Evolutionary conservation across 2,888 invertebrate genomes (phyloP).

Genomic region (Vannuccia rotundouncinata): DNA sequence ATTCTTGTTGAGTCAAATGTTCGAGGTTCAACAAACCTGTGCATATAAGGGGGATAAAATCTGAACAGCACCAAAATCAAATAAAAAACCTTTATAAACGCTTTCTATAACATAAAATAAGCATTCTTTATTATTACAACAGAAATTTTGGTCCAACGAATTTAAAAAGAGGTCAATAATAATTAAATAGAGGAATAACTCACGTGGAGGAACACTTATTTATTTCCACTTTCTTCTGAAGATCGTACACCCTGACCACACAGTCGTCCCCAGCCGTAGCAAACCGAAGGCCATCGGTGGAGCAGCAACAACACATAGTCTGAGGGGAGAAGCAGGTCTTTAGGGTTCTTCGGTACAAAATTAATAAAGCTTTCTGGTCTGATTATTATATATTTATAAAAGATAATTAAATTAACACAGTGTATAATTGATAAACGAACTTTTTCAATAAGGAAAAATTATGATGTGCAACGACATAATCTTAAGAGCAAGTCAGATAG

Average conservation of each 20-base stretch:
- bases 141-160: too few species aligned
- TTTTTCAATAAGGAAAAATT: background rate
- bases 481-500: background rate
- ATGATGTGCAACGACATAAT: background rate
- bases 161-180: too few species aligned
- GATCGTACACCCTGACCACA: conserved; percentile 51
- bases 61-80: background rate
- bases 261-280: conserved; percentile 50
- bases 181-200: too few species aligned
- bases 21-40: background rate
- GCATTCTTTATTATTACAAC: too few species aligned
- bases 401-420: too few species aligned
- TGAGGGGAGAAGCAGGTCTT: conserved; percentile 48
- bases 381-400: too few species aligned
- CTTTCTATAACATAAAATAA: too few species aligned
- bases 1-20: too few species aligned
- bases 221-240: conserved; percentile 47
- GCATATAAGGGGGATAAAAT: background rate
- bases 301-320: conserved; percentile 46
- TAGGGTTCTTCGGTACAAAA: too few species aligned
- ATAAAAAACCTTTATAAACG: background rate
- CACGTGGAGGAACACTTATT: conserved; percentile 52
- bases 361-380: too few species aligned
- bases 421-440: background rate
- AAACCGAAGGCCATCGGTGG: conserved; percentile 46